Conservation (phyloP, 1,140 invertebrate genomes). For the Sitophilus oryzae region DNA sequence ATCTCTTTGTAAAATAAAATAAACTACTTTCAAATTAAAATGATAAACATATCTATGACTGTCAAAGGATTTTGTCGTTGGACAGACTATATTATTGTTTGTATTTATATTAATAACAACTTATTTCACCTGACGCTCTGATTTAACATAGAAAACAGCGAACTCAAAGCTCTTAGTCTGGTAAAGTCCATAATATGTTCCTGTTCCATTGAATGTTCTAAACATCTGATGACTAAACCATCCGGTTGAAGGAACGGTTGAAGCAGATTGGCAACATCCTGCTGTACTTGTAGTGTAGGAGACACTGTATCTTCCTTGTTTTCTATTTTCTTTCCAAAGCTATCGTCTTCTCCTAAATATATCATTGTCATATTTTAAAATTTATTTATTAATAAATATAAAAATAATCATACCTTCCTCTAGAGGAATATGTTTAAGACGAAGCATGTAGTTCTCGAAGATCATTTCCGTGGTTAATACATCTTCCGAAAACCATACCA, state of each 20-base stretch:
- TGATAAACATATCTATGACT: no score
- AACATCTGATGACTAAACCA: conserved; percentile 84
- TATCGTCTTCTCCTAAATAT: conserved; percentile 65
- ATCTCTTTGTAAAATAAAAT: no score
- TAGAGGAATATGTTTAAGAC: conserved; percentile 81
- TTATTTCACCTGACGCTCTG: conserved; percentile 65
- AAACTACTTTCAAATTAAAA: no score
- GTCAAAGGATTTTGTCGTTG: no score
- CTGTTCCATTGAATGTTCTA: conserved; percentile 84
- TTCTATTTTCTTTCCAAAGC: conserved; percentile 52
- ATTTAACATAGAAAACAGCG: conserved; percentile 97
- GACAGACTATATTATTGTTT: not conserved
- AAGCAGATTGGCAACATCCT: conserved; percentile 80
- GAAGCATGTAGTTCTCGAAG: conserved; percentile 90
- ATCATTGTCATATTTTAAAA: not conserved
- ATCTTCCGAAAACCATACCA: conserved; percentile 98
- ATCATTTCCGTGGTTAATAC: conserved; percentile 98
- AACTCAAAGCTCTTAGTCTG: conserved; percentile 84
- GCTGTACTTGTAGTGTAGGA: conserved; percentile 79
- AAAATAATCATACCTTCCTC: conserved; percentile 58
- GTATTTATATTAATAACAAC: not conserved
- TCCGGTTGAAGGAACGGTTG: conserved; percentile 83
- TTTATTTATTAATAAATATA: no score
- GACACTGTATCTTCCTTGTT: conserved; percentile 73
- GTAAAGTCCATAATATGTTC: conserved; percentile 99